Base-by-base conservation (phyloP, 1,140 invertebrate species). In the Trichonephila inaurata region DNA sequence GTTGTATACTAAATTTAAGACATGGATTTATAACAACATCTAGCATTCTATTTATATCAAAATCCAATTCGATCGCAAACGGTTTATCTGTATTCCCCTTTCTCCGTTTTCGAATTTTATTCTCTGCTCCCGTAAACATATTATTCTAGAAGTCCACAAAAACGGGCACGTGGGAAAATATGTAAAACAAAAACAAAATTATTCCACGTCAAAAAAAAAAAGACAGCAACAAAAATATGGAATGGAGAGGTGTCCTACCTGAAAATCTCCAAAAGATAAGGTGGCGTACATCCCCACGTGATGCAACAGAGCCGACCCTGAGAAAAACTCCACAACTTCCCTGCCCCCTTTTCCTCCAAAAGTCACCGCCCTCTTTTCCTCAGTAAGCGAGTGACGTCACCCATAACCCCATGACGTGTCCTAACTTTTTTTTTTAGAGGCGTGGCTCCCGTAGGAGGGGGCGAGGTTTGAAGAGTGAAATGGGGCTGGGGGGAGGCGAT, bases 251-350 rank as follows among this genome's bases (percentile, higher is more conserved):
- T 33, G 51, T 33, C 91, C 62, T 92, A 86, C 82, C 81, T 85
- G 82, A 92, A 61, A 51, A 21, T 19, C 40, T 40, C 40, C 40
- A 83, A 82, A 51, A 60, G 21, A 85, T 58, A 83, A 83, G 51
- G 44, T 60, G 91, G 81, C n/a, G 81, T 81, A 24, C n/a, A 85
- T 24, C 83, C 91, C 51, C 91, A 92, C 81, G 91, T 92, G 89
- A 90, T 90, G 89, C 89, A 90, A 90, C 89, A 90, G 51, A 77
- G 28, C 72, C 72, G 24, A 77, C 82, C 51, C 82, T 28, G 86
- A 69, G 44, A 93, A 93, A 89, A 87, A 88, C 85, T 62, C 33
- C n/a, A 28, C 66, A 88, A 64, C 86, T 24, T 33, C 61, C 61
- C 60, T 40, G 24, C 72, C 72, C 69, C 72, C 72, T 77, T 77